Conservation (phyloP, 2,797 vertebrate genomes). For the Gymnoscopelus braueri region DNA sequence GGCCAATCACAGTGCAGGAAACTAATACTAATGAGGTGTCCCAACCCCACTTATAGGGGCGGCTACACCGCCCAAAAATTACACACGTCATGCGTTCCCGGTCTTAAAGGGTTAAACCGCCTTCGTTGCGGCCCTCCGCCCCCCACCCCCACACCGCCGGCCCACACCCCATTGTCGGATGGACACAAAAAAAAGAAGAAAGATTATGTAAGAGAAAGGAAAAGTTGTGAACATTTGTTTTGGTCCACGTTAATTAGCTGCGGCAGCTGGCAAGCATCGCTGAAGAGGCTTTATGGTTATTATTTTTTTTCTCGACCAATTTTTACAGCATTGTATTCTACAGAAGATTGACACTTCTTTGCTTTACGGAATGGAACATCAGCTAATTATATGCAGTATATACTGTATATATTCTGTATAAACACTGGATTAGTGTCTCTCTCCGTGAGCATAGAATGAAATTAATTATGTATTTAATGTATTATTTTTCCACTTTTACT, state of each 20-base stretch:
- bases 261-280: slow-evolving; percentile 11
- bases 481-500: no score
- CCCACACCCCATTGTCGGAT: slow-evolving; percentile 47
- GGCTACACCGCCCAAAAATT: no score
- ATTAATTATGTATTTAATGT: slow-evolving; percentile 11
- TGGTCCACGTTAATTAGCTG: slow-evolving; percentile 52
- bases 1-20: no score
- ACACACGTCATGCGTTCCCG: no score
- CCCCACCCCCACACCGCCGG: no score
- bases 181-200: slow-evolving; percentile 58
- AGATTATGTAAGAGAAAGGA: slow-evolving; percentile 56
- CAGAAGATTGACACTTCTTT: slow-evolving; percentile 41
- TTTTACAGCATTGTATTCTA: slow-evolving; percentile 23
- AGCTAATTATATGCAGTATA: no score
- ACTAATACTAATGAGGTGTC: no score
- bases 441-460: background rate
- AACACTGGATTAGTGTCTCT: slow-evolving; percentile 14
- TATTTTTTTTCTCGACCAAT: slow-evolving; percentile 17
- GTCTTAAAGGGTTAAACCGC: slow-evolving; percentile 25
- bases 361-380: no score
- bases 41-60: no score
- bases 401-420: no score
- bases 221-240: slow-evolving; percentile 57
- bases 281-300: slow-evolving; percentile 19
- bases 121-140: slow-evolving; percentile 6